Evolutionary conservation across 2,113 vertebrate species (phyloP), one percentile per base, ranked within the genome.

Genomic region (Microcebus lehilahytsara): DNA sequence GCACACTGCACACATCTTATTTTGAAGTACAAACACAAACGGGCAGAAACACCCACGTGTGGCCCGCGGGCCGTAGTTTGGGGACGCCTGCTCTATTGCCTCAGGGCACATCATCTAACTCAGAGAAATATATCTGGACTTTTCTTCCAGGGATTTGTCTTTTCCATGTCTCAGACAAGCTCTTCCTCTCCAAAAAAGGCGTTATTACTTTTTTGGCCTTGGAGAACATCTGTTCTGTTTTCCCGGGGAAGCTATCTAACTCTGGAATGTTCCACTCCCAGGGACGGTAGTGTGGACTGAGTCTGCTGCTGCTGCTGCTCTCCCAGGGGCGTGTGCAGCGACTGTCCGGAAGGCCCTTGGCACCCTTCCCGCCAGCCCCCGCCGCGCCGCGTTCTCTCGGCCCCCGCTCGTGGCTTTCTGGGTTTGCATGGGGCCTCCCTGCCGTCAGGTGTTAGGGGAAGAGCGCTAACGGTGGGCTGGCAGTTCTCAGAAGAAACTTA

Each of bases 151-250:
- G 51, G 46, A 25, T 89, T 92, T 96, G 58, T 93, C 83, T 96
- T 91, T 60, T 85, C 77, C n/a, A 4, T 81, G 89, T 94, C 56
- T 88, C 42, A 84, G 66, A 85, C 92, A 58, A 80, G 93, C 77
- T 97, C 66, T 93, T 87, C 14, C 56, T 95, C 64, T 93, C 85
- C 96, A 93, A 95, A 97, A 97, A 95, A 93, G 88, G 91, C 95
- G n/a, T 53, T 89, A 9, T 74, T 97, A 23, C 78, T 62, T 78
- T 37, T 85, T 64, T 80, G 1, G 42, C 81, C 60, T 87, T 87
- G 67, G 93, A 91, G 34, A 49, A n/a, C n/a, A 40, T 87, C 66
- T 60, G 71, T 90, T 93, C 46, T 87, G 20, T 95, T 96, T 97
- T 81, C 91, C 81, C 96, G 96, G 94, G 56, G 95, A 96, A 96